phyloP scores from a whole-genome alignment of 2,113 vertebrate genomes.

The Nerophis lumbriciformis region DNA sequence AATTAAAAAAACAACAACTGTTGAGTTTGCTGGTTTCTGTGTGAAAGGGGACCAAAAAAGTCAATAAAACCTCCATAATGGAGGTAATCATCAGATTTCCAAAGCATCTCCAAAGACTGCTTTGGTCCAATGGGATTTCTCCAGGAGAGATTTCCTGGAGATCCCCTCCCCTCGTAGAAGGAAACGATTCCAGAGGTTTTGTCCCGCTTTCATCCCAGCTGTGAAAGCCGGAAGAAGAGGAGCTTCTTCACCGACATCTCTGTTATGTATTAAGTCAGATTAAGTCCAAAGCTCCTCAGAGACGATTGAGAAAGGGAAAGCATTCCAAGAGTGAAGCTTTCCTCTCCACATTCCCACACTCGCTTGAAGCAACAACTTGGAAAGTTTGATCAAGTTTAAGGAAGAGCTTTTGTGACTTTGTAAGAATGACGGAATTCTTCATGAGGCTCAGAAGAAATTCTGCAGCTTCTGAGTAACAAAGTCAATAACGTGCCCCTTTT shows the following conservation, averaged over 20 bases:
- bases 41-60: too few relatives aligned
- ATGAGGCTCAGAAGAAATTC: conserved; percentile 1
- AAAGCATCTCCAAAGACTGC: neutral
- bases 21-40: too few relatives aligned
- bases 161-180: conserved; percentile 28
- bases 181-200: conserved; percentile 50
- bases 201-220: conserved; percentile 47
- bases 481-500: conserved; percentile 24
- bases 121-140: neutral
- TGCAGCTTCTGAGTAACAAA: conserved; percentile 14
- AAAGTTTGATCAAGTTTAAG: neutral
- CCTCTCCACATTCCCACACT: conserved; percentile 33
- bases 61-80: neutral
- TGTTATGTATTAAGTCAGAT: conserved; percentile 50
- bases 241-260: conserved; percentile 45
- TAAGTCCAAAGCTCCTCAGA: conserved; percentile 50
- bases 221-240: conserved; percentile 49
- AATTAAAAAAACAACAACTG: too few relatives aligned
- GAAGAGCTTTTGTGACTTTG: too few relatives aligned
- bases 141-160: conserved; percentile 29
- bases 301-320: conserved; percentile 11
- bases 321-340: conserved; percentile 27
- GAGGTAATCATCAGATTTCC: neutral
- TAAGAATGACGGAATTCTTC: neutral
- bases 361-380: conserved; percentile 21